phyloP scores from a whole-genome alignment of 2,888 invertebrate genomes.

The Adelphocoris suturalis region DNA sequence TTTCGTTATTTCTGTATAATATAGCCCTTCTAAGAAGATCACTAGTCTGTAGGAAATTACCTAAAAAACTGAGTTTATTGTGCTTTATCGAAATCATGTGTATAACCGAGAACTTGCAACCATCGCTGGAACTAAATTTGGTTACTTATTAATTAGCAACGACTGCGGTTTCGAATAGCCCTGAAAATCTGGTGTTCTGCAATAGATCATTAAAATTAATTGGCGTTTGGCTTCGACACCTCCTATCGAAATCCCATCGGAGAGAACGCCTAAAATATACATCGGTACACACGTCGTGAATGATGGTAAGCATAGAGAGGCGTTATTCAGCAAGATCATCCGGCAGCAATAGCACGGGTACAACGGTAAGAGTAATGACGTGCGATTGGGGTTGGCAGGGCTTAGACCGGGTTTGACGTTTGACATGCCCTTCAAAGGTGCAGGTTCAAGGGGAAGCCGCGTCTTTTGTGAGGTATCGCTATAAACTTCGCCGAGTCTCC shows the following conservation, averaged over 20 bases:
- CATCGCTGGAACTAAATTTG: too few species aligned
- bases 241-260: background rate
- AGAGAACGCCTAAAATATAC: background rate
- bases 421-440: constrained; percentile 59
- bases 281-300: background rate
- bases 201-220: background rate
- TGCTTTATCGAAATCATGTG: too few species aligned
- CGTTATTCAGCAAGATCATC: background rate
- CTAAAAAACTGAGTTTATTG: too few species aligned
- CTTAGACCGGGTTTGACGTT: constrained; percentile 56
- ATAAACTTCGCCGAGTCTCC: constrained; percentile 35
- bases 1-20: too few species aligned
- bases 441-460: constrained; percentile 23
- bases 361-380: constrained; percentile 48
- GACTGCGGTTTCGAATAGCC: background rate
- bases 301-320: background rate
- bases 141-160: too few species aligned
- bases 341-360: background rate
- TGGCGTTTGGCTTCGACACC: background rate
- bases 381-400: constrained; percentile 31
- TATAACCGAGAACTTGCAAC: too few species aligned
- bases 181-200: background rate
- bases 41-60: too few species aligned
- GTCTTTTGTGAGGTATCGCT: constrained; percentile 55
- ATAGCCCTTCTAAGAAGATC: too few species aligned